Evolutionary conservation across 2,797 vertebrate genomes (phyloP).

Genomic region (Ammospiza maritima): DNA sequence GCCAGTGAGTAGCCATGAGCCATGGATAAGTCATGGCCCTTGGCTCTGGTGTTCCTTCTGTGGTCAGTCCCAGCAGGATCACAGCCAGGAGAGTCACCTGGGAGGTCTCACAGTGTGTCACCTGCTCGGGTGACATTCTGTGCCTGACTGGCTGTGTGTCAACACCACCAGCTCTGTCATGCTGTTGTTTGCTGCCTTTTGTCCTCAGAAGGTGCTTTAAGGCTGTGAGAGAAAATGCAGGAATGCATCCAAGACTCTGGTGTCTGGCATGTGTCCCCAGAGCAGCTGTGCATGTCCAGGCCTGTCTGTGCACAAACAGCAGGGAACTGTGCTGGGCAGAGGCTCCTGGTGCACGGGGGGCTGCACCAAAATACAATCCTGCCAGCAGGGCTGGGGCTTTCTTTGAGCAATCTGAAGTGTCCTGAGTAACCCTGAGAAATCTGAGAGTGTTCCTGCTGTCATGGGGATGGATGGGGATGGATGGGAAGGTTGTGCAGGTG

Average conservation of each 20-base stretch:
- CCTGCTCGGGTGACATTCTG: background rate
- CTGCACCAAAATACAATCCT: background rate
- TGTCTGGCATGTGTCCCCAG: background rate
- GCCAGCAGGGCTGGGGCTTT: background rate
- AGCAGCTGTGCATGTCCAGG: background rate
- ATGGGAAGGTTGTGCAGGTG: background rate
- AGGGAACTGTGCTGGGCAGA: background rate
- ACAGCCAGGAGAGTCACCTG: background rate
- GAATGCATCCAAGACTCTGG: background rate
- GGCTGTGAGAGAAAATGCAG: background rate
- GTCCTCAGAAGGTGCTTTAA: background rate
- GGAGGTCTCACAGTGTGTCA: background rate
- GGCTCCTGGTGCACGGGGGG: background rate
- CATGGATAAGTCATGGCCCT: background rate
- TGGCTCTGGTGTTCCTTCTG: background rate
- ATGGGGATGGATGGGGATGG: background rate
- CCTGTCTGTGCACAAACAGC: background rate
- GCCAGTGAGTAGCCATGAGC: background rate
- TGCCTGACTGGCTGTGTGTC: accelerated
- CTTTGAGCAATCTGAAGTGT: background rate
- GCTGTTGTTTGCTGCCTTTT: background rate
- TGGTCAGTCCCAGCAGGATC: background rate
- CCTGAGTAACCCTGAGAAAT: background rate
- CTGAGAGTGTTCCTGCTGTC: background rate
- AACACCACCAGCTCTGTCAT: background rate